phyloP scores from a whole-genome alignment of 2,113 vertebrate species.

The Tachysurus fulvidraco region DNA sequence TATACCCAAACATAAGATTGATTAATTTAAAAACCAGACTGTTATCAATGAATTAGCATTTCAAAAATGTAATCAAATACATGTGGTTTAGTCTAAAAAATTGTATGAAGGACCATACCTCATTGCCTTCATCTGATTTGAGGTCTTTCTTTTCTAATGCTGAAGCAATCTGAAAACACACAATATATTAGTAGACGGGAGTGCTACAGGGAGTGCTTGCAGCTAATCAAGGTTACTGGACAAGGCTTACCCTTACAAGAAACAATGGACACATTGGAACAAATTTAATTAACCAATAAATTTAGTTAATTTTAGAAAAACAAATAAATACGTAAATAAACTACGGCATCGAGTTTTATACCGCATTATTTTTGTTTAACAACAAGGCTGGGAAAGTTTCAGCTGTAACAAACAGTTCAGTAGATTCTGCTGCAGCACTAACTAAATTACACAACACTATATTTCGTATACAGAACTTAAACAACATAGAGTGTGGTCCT shows the following conservation, averaged over 20 bases:
- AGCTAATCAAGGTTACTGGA: neutral
- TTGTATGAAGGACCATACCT: constrained; percentile 70
- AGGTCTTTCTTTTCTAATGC: constrained; percentile 74
- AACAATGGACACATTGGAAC: neutral
- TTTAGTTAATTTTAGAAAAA: neutral
- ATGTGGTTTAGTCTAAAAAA: neutral
- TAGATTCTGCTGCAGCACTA: neutral
- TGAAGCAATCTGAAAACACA: constrained; percentile 77
- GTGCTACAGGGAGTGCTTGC: neutral
- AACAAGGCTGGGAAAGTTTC: neutral
- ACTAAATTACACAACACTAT: neutral
- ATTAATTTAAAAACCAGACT: neutral
- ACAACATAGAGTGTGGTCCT: neutral
- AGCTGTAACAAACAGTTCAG: neutral
- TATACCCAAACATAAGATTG: neutral
- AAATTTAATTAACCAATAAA: neutral
- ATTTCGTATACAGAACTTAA: neutral
- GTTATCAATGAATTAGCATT: neutral
- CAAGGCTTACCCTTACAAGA: neutral
- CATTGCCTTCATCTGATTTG: constrained; percentile 69
- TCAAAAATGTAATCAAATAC: neutral
- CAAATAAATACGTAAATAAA: neutral
- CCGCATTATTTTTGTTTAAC: neutral
- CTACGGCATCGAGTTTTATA: neutral
- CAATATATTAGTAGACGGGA: neutral